Conservation (phyloP, 2,797 vertebrate species). For the Simalia tracyae region DNA sequence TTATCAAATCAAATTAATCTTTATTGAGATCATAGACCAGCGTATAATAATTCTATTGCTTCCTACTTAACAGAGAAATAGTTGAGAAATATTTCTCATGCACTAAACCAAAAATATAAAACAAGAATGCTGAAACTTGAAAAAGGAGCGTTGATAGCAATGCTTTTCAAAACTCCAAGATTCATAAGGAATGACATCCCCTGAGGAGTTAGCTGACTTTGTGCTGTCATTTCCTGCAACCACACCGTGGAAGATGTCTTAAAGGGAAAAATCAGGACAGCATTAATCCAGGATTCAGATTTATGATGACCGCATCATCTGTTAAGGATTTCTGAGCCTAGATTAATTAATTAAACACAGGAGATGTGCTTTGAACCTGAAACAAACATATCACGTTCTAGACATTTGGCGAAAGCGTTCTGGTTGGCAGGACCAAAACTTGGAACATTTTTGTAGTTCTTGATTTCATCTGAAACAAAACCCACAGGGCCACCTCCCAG, state of each 20-base stretch:
- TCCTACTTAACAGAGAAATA: background rate
- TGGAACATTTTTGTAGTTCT: background rate
- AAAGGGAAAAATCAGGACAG: background rate
- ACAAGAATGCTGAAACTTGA: background rate
- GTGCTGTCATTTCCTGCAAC: background rate
- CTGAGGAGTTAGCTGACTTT: background rate
- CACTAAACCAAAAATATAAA: background rate
- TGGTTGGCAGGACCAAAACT: too few species aligned
- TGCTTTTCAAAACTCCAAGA: background rate
- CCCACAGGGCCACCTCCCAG: background rate
- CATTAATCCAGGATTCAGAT: background rate
- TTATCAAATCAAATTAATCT: background rate
- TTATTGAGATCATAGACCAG: background rate
- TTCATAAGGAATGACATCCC: background rate
- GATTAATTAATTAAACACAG: background rate
- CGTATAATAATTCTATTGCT: conserved; percentile 25
- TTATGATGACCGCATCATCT: background rate
- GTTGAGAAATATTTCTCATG: background rate
- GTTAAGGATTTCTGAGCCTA: background rate
- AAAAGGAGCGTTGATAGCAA: background rate
- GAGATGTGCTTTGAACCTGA: background rate
- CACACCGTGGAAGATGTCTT: background rate
- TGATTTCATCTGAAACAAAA: background rate
- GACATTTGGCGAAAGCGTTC: background rate
- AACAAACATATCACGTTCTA: background rate